Base-by-base conservation (phyloP, 2,113 vertebrate species). In the Rhinolophus ferrumequinum region DNA sequence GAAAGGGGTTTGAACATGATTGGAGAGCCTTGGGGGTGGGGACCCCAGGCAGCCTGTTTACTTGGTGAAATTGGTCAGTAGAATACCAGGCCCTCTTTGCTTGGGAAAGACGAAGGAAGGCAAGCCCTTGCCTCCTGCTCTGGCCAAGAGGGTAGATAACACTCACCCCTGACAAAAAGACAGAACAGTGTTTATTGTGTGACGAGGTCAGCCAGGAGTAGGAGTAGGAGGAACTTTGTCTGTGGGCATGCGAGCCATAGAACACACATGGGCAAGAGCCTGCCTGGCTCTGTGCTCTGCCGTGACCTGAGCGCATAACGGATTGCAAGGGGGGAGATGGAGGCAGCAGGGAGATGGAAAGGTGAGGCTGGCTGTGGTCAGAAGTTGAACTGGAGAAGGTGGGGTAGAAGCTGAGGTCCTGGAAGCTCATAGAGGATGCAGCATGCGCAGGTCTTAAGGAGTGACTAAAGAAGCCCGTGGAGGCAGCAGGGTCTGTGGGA, bases 1-100 rank as follows among this genome's bases (percentile, higher is more conserved):
- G 70, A 96, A 81, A 83, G 35, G 13, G 47, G 2, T 44, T 41
- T 90, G 82, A n/a, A 47, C n/a, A 81, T 96, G 54, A 80, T 97
- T 95, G 83, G 22, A 82, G 22, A 95, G 75, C 9, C 15, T 80
- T 94, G 69, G 1, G 4, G 64, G 14, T 87, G 18, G 35, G 70
- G 66, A 93, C 18, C 58, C 82, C 44, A 58, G 75, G 50, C 24
- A 94, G 30, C 8, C 60, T 64, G 88, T 72, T 82, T 28, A 90
- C 54, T 72, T n/a, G 69, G 38, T 73, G 90, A 73, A 89, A 41
- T 83, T 93, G 38, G 50, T 67, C 50, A 86, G 85, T 50, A 44
- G 30, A 82, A 83, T 95, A 93, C 75, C 30, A 88, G 47, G 84
- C 14, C 13, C 11, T 92, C 28, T 93, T 93, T 52, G 28, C 70